Percentiles rank a stretch among this genome's conserved stretches.
phyloP scores from a whole-genome alignment of 1,140 invertebrate genomes.

The Araneus ventricosus region DNA sequence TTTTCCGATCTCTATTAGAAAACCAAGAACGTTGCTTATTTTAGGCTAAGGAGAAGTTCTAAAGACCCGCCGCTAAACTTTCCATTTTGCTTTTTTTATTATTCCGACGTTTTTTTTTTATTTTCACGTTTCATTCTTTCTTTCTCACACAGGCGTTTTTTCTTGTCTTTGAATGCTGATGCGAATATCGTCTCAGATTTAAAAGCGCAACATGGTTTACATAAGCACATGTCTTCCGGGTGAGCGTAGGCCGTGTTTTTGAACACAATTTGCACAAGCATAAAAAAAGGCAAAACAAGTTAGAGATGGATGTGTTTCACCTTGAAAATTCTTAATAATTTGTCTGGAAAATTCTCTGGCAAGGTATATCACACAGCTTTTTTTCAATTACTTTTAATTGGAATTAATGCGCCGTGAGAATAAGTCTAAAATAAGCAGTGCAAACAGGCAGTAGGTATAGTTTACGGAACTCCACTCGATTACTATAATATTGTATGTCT shows the following conservation, averaged over 20 bases:
- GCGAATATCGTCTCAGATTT: constrained; percentile 35
- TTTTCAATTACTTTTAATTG: too few relatives aligned
- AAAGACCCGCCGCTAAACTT: constrained; percentile 49
- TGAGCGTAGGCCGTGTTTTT: constrained; percentile 21
- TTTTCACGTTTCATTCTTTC: not conserved
- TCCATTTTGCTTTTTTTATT: constrained; percentile 35
- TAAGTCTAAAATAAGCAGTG: too few relatives aligned
- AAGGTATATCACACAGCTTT: too few relatives aligned
- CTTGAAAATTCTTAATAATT: not conserved
- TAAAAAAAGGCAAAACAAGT: not conserved
- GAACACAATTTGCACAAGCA: not conserved
- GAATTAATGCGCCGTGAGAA: too few relatives aligned
- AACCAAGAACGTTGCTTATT: constrained; percentile 62
- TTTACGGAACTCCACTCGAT: too few relatives aligned
- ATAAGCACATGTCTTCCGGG: constrained; percentile 53
- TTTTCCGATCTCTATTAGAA: constrained; percentile 9
- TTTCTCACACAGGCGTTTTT: not conserved
- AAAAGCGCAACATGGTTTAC: constrained; percentile 44
- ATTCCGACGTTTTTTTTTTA: not conserved
- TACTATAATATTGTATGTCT: too few relatives aligned
- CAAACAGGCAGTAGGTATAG: too few relatives aligned
- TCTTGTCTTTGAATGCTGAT: constrained; percentile 4
- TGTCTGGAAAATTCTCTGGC: not conserved
- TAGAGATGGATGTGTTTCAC: not conserved
- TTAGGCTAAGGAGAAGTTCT: constrained; percentile 59